Evolutionary conservation across 2,888 invertebrate species (phyloP), one percentile per base, ranked within the genome.

Genomic region (Capitulum mitella): DNA sequence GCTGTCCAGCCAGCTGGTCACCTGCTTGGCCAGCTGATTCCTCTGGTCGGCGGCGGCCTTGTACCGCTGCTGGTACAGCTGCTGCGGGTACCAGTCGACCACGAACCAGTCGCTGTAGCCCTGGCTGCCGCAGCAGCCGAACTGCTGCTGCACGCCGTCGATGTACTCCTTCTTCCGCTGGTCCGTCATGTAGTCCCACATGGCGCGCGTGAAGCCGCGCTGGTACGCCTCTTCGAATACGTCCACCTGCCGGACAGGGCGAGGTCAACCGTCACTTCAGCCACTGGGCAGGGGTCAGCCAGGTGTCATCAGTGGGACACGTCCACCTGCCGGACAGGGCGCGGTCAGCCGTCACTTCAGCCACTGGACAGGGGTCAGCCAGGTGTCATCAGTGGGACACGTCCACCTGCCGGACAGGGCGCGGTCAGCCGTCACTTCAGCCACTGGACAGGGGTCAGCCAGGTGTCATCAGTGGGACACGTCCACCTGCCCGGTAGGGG

Each of bases 71-170:
- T 40, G 40, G 46, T 46, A 75, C 29, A 75, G 75, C 22, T 43
- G 12, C 2, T 29, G 43, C 29, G 75, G 75, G 46, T 75, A 75
- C 75, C 75, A 75, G 75, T 75, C 75, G 14, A 75, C 75, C n/a
- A 75, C 75, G 75, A 46, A 75, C 75, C 75, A 75, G 75, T 75
- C 75, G n/a, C 26, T 12, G 75, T 46, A 75, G 16, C 75, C 46
- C 29, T 46, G 75, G 43, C 29, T n/a, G 14, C 75, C 75, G 75
- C 75, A 75, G 75, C 75, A 75, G 29, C 14, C 75, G 46, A 75
- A 46, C 3, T 29, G 29, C 75, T 75, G 75, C 32, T 75, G 75
- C 46, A 43, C 43, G 3, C 43, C n/a, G 75, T 75, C 75, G 12
- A 75, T 1, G 29, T 46, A 46, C 46, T 46, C 43, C 75, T 75